Base-by-base conservation (phyloP, 2,888 invertebrate species). In the Hololepta plana region DNA sequence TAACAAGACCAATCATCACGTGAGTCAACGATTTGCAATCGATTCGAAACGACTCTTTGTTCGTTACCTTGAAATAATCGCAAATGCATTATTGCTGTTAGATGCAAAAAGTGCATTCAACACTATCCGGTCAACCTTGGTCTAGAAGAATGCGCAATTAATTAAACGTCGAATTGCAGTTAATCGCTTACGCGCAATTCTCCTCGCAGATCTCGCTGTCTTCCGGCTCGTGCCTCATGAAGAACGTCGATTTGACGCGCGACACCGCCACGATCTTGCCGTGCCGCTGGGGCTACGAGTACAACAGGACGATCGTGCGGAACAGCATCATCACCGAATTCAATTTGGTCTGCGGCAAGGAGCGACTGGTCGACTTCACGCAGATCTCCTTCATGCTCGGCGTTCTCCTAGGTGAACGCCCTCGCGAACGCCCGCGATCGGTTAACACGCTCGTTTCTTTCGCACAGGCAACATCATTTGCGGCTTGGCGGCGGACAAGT, bases 301-400 rank as follows among this genome's bases (percentile, higher is more conserved):
- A 70, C 39, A 67, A 76, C 37, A 50, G 45, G 12, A 57, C 56
- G 14, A 41, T 61, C 20, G 72, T 73, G 43, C 51, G 44, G 17
- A 61, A 67, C 22, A 73, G 67, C 6, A 73, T 76, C 20, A 60
- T 64, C 15, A 67, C 71, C 1, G 68, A 73, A 48, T 72, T 68
- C 68, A 46, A 67, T 49, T 53, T 73, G 34, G 68, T 73, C 10
- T 73, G 73, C 43, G 56, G 59, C 4, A 57, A 55, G 23, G 60
- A 60, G 40, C 60, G 62, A 54, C 46, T 64, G 34, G 52, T 63
- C 21, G 65, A 70, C 41, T 55, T 67, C 6, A 59, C 67, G 3
- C 72, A 72, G 45, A 59, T 62, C 16, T 49, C 62, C 2, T 57
- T 71, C 46, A 72, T 72, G 70, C 57, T 62, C 43, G 72, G 72